Conservation (phyloP, 2,797 vertebrate genomes). For the Limosa lapponica region DNA sequence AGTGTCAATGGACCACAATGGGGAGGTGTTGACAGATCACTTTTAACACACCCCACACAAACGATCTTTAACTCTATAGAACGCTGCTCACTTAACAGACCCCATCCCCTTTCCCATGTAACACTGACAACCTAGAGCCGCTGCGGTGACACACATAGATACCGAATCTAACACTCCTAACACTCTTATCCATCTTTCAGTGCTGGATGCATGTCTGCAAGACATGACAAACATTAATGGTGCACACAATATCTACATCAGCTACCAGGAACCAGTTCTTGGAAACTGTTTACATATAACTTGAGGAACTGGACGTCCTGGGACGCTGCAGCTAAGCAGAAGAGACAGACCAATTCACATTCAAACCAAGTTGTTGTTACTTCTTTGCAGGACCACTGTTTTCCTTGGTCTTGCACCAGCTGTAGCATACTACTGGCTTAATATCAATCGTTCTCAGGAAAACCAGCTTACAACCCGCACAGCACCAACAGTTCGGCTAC, state of each 20-base stretch:
- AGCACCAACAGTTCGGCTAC: neutral
- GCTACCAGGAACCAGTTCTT: neutral
- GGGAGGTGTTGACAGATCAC: neutral
- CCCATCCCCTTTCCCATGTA: neutral
- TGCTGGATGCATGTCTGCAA: neutral
- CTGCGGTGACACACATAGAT: fast-evolving
- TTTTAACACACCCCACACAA: neutral
- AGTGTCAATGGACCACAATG: too few relatives aligned
- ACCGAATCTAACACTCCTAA: neutral
- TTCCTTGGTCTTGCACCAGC: neutral
- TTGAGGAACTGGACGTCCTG: neutral
- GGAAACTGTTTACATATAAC: neutral
- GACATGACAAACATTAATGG: neutral
- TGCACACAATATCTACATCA: neutral
- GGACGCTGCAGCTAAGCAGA: neutral
- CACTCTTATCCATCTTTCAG: neutral
- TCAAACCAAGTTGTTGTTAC: neutral
- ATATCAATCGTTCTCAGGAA: neutral
- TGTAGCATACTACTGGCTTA: neutral
- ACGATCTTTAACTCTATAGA: neutral
- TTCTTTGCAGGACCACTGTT: neutral
- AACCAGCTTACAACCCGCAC: neutral
- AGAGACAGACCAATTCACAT: neutral
- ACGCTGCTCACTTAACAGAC: neutral
- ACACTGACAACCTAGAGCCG: neutral